Conservation (phyloP, 2,113 vertebrate genomes). For the Gadus macrocephalus region DNA sequence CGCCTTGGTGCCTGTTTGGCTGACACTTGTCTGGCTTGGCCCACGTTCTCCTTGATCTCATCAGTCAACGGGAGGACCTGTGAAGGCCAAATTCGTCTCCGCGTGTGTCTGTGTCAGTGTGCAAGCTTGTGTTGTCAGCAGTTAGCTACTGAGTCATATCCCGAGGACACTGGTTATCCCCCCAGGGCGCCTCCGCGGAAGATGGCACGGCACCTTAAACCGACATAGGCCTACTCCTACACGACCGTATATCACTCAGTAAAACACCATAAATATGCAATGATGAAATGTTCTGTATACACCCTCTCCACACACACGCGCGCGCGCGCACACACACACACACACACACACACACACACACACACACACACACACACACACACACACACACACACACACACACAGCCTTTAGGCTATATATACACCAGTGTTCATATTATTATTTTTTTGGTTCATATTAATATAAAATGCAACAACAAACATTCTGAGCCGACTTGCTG, state of each 20-base stretch:
- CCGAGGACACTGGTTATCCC: conserved; percentile 38
- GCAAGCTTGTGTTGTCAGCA: conserved; percentile 68
- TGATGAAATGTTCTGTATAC: no score
- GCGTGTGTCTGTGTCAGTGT: conserved; percentile 51
- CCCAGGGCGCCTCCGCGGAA: conserved; percentile 48
- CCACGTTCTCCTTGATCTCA: conserved; percentile 66
- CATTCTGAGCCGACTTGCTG: conserved; percentile 28
- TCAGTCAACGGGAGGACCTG: conserved; percentile 64
- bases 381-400: no score
- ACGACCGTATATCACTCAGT: conserved; percentile 68
- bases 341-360: no score
- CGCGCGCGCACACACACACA: no score
- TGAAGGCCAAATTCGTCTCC: conserved; percentile 61
- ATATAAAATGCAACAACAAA: conserved; percentile 27
- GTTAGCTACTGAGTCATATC: conserved; percentile 57
- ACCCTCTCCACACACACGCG: no score
- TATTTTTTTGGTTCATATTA: neutral
- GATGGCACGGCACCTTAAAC: conserved; percentile 52
- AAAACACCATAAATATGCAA: neutral
- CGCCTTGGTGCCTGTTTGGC: conserved; percentile 46
- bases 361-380: no score
- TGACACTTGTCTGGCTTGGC: conserved; percentile 67
- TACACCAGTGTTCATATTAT: no score
- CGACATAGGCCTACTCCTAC: conserved; percentile 67
- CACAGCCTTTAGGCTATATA: no score